Evolutionary conservation across 2,113 vertebrate species (phyloP).

Genomic region (Hypanus sabinus): DNA sequence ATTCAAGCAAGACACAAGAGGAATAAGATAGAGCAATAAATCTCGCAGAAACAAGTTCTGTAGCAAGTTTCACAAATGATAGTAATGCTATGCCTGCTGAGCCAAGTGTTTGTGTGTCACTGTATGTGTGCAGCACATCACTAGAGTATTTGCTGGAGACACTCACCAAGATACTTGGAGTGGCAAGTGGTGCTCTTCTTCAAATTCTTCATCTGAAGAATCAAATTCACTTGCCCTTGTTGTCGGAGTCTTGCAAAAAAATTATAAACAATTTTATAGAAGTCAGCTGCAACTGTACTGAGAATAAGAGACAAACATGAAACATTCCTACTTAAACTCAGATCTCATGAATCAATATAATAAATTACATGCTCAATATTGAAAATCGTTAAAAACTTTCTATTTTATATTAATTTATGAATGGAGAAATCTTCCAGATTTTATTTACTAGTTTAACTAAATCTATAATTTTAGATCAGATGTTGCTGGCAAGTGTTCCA

Average conservation of each 20-base stretch:
- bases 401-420: neutral
- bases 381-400: neutral
- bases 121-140: neutral
- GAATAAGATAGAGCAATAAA: neutral
- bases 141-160: neutral
- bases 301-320: neutral
- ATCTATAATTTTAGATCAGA: neutral
- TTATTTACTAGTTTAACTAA: neutral
- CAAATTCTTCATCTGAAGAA: constrained; percentile 76
- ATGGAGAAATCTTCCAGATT: neutral
- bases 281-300: neutral
- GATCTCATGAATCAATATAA: neutral
- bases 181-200: constrained; percentile 58
- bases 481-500: too few species aligned
- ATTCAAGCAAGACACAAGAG: neutral
- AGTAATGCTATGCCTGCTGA: neutral
- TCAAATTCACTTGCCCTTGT: constrained; percentile 64
- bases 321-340: neutral
- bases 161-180: constrained; percentile 72
- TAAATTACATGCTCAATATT: neutral
- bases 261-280: neutral
- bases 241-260: constrained; percentile 41
- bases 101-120: neutral
- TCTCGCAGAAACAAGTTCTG: neutral
- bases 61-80: neutral